These are phyloP conservation scores for Plebejus anna DNA, from an alignment of 2,888 invertebrate species.

Conservation along the genomic window DNA sequence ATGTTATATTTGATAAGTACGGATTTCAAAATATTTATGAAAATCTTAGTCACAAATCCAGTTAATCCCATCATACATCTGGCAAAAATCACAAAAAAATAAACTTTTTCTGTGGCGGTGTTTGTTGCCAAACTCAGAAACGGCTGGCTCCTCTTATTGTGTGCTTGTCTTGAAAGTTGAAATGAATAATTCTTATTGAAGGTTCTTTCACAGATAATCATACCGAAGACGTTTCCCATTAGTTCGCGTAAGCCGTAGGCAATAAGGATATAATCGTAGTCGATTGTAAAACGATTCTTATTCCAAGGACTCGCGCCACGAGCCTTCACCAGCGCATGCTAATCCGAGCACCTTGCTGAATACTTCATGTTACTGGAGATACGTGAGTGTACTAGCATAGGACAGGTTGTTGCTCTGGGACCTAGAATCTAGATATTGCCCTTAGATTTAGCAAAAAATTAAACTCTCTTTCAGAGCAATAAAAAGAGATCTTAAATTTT, in stretches of 20 bases:
- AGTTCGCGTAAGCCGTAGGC: slow-evolving; percentile 1
- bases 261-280: slow-evolving; percentile 5
- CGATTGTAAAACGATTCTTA: slow-evolving; percentile 58
- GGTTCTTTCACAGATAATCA: background rate
- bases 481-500: no score
- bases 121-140: no score
- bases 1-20: no score
- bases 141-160: no score
- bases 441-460: background rate
- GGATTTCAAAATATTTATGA: background rate
- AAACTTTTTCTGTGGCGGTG: no score
- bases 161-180: no score
- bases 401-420: background rate
- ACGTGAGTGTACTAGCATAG: slow-evolving; percentile 41
- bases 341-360: slow-evolving; percentile 68
- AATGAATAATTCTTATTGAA: background rate
- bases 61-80: background rate
- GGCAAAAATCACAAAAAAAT: background rate
- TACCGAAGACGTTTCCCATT: background rate
- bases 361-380: slow-evolving; percentile 53
- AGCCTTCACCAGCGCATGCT: slow-evolving; percentile 67
- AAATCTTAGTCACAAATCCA: background rate
- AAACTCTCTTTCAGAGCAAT: no score
- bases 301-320: slow-evolving; percentile 65
- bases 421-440: no score